phyloP scores from a whole-genome alignment of 2,113 vertebrate species.

The Ivindomyrus marchei region DNA sequence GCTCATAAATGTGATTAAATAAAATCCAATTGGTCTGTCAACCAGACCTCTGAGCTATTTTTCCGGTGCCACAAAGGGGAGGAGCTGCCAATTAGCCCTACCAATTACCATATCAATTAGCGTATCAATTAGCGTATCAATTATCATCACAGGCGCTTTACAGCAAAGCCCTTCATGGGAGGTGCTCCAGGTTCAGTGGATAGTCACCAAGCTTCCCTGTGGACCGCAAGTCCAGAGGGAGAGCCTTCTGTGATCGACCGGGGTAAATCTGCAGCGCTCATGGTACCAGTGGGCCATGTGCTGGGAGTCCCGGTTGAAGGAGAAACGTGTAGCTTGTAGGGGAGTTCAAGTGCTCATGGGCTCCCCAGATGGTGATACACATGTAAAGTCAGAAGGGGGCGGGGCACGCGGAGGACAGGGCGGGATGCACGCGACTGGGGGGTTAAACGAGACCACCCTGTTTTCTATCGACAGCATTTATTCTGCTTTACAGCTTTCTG shows the following conservation, averaged over 20 bases:
- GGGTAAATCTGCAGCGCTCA: neutral
- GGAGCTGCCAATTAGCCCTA: neutral
- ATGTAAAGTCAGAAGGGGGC: neutral
- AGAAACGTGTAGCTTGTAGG: neutral
- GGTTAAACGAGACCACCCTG: neutral
- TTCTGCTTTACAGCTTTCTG: neutral
- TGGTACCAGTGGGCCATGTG: neutral
- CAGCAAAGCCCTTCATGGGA: neutral
- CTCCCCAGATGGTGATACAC: neutral
- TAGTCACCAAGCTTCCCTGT: neutral
- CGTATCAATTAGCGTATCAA: neutral
- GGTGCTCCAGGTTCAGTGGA: neutral
- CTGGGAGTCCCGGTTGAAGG: neutral
- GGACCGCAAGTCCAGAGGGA: neutral
- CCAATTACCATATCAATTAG: constrained; percentile 9
- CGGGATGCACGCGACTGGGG: neutral
- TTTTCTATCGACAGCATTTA: neutral
- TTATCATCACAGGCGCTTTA: neutral
- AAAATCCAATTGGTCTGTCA: constrained; percentile 7
- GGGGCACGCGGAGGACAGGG: neutral
- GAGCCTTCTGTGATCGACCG: neutral
- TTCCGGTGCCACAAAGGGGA: neutral
- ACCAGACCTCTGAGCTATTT: constrained; percentile 1
- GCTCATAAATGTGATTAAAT: constrained; percentile 5
- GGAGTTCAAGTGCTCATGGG: neutral